Base-by-base conservation (phyloP, 92 coral and sea anemone genomes). In the Zoanthus gigantus region DNA sequence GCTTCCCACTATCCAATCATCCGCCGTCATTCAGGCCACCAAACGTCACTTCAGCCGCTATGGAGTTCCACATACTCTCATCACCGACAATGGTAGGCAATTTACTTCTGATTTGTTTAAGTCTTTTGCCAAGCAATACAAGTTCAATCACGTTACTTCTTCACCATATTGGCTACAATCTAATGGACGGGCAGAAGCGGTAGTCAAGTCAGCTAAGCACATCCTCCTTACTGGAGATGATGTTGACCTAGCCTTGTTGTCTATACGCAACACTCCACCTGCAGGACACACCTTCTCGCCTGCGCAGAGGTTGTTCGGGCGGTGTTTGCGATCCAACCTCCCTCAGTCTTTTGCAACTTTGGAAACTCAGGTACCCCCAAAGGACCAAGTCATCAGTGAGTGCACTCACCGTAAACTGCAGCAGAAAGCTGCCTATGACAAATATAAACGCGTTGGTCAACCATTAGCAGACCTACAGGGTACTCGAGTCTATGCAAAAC, bases 121-220 rank as follows among this genome's bases (percentile, higher is more conserved):
- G 85, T 29, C 79, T 60, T 92, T 92, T 88, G 84, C 90, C 61
- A 53, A 72, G 12, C 79, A 74, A 56, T 23, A 23, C 23, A 23
- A 23, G 23, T 23, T 23, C 23, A 23, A 23, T 23, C 23, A 23
- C 23, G 23, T 83, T 86, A 91, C 84, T 18, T 79, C 90, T 50
- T 91, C 90, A 7, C 92, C 92, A 0, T 88, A 88, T 56, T 91
- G 87, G 92, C 85, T 81, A 7, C 94, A 88, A 34, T 92, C 94
- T 10, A 84, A 84, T 37, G 92, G 92, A 15, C 78, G 77, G 13
- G 88, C 90, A 2, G 90, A 88, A 65, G 93, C 90, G 74, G 88
- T 23, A 23, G 23, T 23, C 23, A 23, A 23, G 23, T 23, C 23
- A 23, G 23, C 23, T 23, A 23, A 23, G 23, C 23, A 23, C 23